These are phyloP conservation scores for Recurvirostra avosetta DNA, from an alignment of 2,113 vertebrate genomes.

Conservation along the genomic window DNA sequence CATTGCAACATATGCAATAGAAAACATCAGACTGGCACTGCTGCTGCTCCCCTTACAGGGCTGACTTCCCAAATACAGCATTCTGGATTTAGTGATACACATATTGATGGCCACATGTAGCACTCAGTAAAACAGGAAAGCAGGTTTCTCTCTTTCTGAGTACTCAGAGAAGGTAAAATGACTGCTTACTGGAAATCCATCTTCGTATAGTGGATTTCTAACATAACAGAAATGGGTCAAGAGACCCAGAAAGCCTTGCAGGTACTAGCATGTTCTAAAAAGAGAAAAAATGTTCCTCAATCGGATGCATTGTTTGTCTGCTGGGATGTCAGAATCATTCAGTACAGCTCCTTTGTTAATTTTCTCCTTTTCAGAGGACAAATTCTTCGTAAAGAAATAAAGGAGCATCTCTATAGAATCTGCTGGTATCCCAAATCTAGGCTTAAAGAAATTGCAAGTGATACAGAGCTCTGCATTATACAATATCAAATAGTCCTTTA, in stretches of 20 bases:
- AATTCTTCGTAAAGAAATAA: background rate
- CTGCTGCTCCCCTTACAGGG: background rate
- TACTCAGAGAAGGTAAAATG: background rate
- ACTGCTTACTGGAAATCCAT: background rate
- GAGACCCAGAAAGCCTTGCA: background rate
- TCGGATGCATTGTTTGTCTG: background rate
- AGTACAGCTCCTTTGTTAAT: background rate
- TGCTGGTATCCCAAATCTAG: background rate
- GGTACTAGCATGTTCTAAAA: background rate
- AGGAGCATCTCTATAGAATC: background rate
- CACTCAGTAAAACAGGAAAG: background rate
- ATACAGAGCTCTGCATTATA: background rate
- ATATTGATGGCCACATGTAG: background rate
- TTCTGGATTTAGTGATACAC: background rate
- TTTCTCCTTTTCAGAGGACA: background rate
- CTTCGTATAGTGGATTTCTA: background rate
- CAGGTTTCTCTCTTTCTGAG: background rate
- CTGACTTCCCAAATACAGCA: background rate
- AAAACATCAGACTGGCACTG: background rate
- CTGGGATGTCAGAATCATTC: background rate
- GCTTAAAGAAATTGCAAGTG: background rate
- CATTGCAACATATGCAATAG: background rate
- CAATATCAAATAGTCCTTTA: background rate
- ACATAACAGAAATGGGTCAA: background rate
- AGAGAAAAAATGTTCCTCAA: background rate